Base-by-base conservation (phyloP, 2,113 vertebrate species). In the Cochlearius cochlearius region DNA sequence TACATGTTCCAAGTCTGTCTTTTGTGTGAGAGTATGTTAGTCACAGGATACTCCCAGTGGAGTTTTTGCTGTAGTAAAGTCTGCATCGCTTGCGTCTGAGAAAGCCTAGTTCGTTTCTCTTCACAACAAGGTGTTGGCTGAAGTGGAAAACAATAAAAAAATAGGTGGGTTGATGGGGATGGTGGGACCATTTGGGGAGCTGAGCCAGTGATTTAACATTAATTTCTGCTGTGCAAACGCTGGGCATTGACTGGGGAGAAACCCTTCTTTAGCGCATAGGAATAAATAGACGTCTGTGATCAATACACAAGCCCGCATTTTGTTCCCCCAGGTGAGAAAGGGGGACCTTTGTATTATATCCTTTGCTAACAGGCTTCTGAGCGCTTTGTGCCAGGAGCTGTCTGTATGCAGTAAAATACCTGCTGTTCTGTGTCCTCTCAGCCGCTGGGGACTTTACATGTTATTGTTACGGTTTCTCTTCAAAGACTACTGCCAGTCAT, bases 401-500 rank as follows among this genome's bases (percentile, higher is more conserved):
- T 77, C 82, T 69, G 36, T 73, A 32, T 76, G 81, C 81, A 82
- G 76, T 34, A 59, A 85, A 88, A 87, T 15, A 10, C 30, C 34
- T 58, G 36, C 30, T 78, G 32, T 66, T 69, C 66, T 43, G 39
- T 58, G 39, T 81, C 84, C 53, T 81, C 85, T 86, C 72, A 77
- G 75, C 53, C 11, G 0, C 77, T 15, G 69, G 79, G 72, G 88
- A 77, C 63, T 90, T 82, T 58, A 15, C 2, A 25, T 76, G 50
- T 60, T 92, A 16, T 41, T 85, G 55, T 90, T 91, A 59, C 20
- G 25, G 75, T 53, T 59, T 69, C 58, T 93, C 60, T 94, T 96
- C 85, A 84, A 94, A 96, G 92, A 50, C 58, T 88, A 45, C 86
- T 97, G 91, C 88, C 91, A 96, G 86, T 96, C 92, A 94, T 95